Conservation (phyloP, 2,888 invertebrate genomes). For the Leptogaster cylindrica region DNA sequence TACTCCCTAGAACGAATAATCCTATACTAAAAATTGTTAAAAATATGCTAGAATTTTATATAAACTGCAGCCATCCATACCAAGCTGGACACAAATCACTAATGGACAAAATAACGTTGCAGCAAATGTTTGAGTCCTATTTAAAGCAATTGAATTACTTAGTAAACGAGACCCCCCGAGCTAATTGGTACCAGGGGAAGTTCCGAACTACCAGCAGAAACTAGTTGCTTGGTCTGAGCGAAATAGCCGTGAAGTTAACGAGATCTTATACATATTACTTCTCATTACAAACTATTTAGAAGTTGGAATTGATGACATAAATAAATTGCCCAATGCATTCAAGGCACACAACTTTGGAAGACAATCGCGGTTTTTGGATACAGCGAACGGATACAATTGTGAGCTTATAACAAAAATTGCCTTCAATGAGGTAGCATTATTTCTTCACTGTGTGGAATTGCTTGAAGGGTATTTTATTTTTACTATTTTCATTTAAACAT, state of each 20-base stretch:
- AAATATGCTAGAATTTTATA: constrained; percentile 68
- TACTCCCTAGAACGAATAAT: constrained; percentile 77
- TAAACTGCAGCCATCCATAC: constrained; percentile 68
- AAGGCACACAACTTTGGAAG: constrained; percentile 70
- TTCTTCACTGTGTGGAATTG: constrained; percentile 63
- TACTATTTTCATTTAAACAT: too few relatives aligned
- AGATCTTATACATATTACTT: constrained; percentile 68
- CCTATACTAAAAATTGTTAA: constrained; percentile 74
- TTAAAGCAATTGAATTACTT: constrained; percentile 68
- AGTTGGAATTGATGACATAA: constrained; percentile 64
- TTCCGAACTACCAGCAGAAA: constrained; percentile 61
- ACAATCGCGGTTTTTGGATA: constrained; percentile 65
- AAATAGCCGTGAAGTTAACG: constrained; percentile 70
- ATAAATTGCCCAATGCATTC: constrained; percentile 65
- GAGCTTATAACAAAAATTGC: constrained; percentile 65
- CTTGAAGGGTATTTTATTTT: constrained; percentile 51
- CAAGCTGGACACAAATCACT: constrained; percentile 65
- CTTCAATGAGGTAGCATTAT: constrained; percentile 67
- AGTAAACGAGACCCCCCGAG: constrained; percentile 66
- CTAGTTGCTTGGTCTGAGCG: constrained; percentile 68
- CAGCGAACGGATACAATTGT: constrained; percentile 64
- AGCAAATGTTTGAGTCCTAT: constrained; percentile 67
- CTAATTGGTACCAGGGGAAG: constrained; percentile 65
- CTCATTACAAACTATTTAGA: constrained; percentile 64
- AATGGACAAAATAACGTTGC: constrained; percentile 64